phyloP scores from a whole-genome alignment of 2,113 vertebrate genomes.

The Sebastes fasciatus region DNA sequence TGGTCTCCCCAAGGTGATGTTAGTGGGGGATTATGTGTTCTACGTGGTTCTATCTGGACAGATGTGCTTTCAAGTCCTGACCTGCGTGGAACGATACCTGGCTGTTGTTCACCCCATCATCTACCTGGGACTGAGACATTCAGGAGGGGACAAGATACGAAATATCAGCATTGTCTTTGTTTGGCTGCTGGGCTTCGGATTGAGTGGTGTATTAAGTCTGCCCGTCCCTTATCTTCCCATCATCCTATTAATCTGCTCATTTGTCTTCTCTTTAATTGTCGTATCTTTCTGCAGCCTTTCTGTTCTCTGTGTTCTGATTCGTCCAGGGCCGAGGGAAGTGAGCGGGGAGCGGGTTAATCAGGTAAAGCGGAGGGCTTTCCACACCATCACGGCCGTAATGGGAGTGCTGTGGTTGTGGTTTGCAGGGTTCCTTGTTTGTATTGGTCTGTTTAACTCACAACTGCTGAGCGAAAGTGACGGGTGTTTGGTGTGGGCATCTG shows the following conservation, averaged over 20 bases:
- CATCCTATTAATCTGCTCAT: accelerated
- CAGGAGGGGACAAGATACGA: constrained; percentile 4
- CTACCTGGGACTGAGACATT: constrained; percentile 19
- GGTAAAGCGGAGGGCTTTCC: constrained; percentile 47
- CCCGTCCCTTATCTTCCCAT: accelerated
- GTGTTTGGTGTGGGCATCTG: too few species aligned
- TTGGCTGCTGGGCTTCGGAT: constrained; percentile 4
- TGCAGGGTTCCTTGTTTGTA: accelerated
- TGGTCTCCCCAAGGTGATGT: accelerated
- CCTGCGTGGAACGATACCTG: constrained; percentile 54
- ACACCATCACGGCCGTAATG: constrained; percentile 15
- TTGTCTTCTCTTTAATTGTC: neutral
- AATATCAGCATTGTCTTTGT: neutral
- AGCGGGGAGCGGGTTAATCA: neutral
- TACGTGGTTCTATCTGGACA: neutral
- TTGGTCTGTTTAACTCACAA: accelerated
- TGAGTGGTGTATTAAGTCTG: accelerated
- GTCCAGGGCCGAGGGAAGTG: neutral
- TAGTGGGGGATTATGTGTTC: accelerated
- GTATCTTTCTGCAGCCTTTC: constrained; percentile 31
- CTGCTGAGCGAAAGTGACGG: too few species aligned
- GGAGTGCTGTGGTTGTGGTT: neutral
- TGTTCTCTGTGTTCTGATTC: constrained; percentile 46
- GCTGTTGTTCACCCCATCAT: constrained; percentile 47
- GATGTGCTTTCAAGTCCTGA: neutral